Evolutionary conservation across 1,140 invertebrate species (phyloP), one percentile per base, ranked within the genome.

Genomic region (Pseudomyrmex pallidus): DNA sequence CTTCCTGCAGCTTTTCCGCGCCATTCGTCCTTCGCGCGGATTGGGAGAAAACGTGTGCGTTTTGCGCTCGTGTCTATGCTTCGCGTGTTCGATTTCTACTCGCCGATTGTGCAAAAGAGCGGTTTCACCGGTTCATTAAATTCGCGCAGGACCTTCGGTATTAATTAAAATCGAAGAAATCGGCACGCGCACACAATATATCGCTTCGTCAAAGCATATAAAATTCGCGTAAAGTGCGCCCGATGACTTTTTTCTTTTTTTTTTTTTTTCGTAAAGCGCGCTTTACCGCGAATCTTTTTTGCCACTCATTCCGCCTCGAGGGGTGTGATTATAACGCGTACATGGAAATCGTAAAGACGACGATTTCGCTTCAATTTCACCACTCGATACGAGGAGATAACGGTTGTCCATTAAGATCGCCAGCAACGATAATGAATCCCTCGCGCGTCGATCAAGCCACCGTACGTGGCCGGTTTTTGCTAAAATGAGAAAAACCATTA

Each of bases 391-490:
- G 22, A 63, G 13, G 48, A 74, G 68, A 67, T 62, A 82, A 86
- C 63, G 67, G 54, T 50, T 9, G 25, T 74, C 74, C 64, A 77
- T 87, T 87, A 87, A 78, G 82, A 87, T 87, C 57, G n/a, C 85
- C 54, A 12, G 46, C n/a, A 17, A 2, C 68, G 85, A 87, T 84
- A 87, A 74, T 70, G 74, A 35, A 87, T 87, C 68, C 63, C 25
- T 83, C 61, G 74, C 25, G 35, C 17, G 74, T 59, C 76, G 76
- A 80, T 61, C 52, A 44, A 59, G 17, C 44, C 50, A 72, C 76
- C 48, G 59, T 35, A 15, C 66, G 12, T 56, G 46, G 20, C 66
- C 44, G 54, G 54, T 80, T 80, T 80, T 80, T 80, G 66, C 66
- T 80, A 13, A 80, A 80, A 80, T 70, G 76, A 80, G 76, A 70